Base-by-base conservation (phyloP, 2,888 invertebrate genomes). In the Drosophila greeni region DNA sequence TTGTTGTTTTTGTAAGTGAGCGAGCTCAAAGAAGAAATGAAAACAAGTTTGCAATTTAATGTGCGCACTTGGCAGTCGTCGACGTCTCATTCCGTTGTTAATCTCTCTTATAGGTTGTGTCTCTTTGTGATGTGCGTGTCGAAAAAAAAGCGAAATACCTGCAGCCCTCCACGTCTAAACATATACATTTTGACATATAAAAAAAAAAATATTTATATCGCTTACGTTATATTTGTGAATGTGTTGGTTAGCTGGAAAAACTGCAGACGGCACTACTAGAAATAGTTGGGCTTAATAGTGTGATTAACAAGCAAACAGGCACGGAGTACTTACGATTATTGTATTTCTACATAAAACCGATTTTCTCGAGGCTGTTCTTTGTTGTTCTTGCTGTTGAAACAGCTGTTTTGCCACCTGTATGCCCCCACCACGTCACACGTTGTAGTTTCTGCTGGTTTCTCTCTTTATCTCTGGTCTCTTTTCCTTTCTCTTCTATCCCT, bases 31-130 rank as follows among this genome's bases (percentile, higher is more conserved):
- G 66, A 45, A 58, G 37, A 74, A 66, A 70, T 70, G 55, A 79
- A 82, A 82, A 82, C 81, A 80, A 82, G 81, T 82, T 82, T 84
- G 80, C 84, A 82, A 82, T 82, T 73, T 76, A 66, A 74, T 75
- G 81, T 75, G 77, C 80, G 73, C 79, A 82, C 84, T 82, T 79
- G 76, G 79, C 82, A 78, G 74, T 82, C 73, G 66, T 68, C 81
- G 70, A 77, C 59, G 59, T 42, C 68, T 45, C 49, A 49, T 23
- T 48, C 47, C 42, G 23, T 49, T 51, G 14, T 14, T 31, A 48
- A 16, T 23, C 37, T 37, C 70, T 54, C 59, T 62, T 40, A 59
- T 66, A 56, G 39, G 26, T 48, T 49, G 23, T 55, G 39, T 51
- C 52, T 60, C n/a, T 65, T 34, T 65, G 45, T 42, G 24, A 42